Evolutionary conservation across 2,113 vertebrate genomes (phyloP).

Genomic region (Zonotrichia leucophrys): DNA sequence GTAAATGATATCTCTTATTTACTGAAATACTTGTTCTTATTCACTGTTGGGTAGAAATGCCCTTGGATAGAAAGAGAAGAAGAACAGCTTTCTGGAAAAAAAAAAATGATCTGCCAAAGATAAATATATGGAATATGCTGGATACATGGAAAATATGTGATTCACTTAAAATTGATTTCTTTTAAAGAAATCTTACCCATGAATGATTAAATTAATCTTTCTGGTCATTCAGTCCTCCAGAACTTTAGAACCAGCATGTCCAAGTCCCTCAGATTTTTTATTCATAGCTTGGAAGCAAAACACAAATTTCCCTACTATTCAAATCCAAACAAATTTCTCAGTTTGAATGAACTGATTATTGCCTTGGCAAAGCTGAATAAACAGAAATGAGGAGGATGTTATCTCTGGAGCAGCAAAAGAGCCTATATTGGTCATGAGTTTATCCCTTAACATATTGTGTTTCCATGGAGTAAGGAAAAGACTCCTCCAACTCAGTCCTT

Average conservation of each 20-base stretch:
- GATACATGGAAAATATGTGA: neutral
- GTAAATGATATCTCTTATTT: neutral
- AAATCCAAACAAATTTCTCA: neutral
- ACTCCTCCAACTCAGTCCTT: neutral
- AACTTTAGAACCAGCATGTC: neutral
- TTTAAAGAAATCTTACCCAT: neutral
- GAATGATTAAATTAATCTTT: neutral
- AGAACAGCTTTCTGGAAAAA: neutral
- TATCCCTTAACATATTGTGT: neutral
- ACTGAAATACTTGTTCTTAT: neutral
- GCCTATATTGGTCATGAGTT: neutral
- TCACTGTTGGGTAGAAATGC: neutral
- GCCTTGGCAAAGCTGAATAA: slow-evolving; percentile 29
- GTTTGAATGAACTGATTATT: slow-evolving; percentile 1
- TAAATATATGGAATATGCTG: neutral
- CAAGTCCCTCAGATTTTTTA: neutral
- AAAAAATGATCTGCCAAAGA: neutral
- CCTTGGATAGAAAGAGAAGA: neutral
- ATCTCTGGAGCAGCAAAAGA: neutral
- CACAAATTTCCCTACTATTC: neutral
- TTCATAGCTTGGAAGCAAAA: neutral
- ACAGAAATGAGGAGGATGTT: neutral
- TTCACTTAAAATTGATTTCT: neutral
- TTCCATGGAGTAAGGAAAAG: neutral
- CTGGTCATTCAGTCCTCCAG: neutral